Evolutionary conservation across 2,888 invertebrate genomes (phyloP).

Genomic region (Xestia ashworthii): DNA sequence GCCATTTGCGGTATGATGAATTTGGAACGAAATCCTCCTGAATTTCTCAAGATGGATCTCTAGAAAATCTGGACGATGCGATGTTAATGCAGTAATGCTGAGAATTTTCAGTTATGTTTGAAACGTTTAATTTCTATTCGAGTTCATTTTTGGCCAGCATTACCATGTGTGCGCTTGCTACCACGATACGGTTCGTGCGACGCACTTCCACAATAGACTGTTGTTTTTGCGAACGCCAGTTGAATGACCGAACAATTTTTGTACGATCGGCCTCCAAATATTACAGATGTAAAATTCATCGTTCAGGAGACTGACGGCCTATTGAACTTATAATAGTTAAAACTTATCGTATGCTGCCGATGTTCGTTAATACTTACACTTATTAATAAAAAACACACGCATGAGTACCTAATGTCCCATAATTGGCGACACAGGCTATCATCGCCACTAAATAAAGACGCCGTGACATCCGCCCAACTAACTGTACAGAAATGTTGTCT

Average conservation of each 20-base stretch:
- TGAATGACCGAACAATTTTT: constrained; percentile 83
- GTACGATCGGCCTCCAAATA: constrained; percentile 77
- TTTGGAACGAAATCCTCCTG: constrained; percentile 29
- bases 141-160: constrained; percentile 23
- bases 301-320: constrained; percentile 48
- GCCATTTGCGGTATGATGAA: constrained; percentile 43
- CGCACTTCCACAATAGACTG: constrained; percentile 83
- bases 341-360: constrained; percentile 44
- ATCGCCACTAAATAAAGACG: constrained; percentile 83
- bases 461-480: constrained; percentile 87
- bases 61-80: neutral
- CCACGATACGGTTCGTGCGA: constrained; percentile 74
- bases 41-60: constrained; percentile 1
- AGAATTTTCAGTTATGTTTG: neutral
- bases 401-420: constrained; percentile 86
- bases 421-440: constrained; percentile 87
- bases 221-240: constrained; percentile 80
- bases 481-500: constrained; percentile 79
- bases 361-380: constrained; percentile 65
- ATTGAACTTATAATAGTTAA: constrained; percentile 24
- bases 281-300: constrained; percentile 65
- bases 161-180: constrained; percentile 65
- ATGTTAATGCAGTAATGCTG: neutral
- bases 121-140: neutral
- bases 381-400: constrained; percentile 86